Evolutionary conservation across 2,113 vertebrate genomes (phyloP).

Genomic region (Pygoscelis antarcticus): DNA sequence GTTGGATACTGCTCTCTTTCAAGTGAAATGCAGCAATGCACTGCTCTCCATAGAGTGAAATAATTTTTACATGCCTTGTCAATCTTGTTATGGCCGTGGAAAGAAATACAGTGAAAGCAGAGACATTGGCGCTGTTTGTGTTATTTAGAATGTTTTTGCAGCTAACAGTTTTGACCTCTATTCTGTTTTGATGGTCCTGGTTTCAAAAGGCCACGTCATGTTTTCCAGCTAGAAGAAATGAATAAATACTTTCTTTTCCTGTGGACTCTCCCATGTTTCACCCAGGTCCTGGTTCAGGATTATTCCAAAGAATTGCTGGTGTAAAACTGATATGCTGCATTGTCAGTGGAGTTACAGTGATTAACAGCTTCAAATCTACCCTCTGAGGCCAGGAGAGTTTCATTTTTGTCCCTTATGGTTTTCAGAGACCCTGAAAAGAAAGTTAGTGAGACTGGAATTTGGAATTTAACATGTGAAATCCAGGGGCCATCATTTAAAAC

Average conservation of each 20-base stretch:
- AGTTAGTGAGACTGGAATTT: neutral
- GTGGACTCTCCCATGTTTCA: conserved; percentile 1
- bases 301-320: neutral
- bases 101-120: conserved; percentile 65
- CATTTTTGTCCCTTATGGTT: neutral
- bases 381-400: neutral
- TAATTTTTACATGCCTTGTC: conserved; percentile 64
- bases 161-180: conserved; percentile 46
- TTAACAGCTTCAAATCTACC: neutral
- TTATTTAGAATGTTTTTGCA: conserved; percentile 59
- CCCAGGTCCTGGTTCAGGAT: neutral
- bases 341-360: neutral
- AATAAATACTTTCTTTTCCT: conserved; percentile 37
- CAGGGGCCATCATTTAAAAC: neutral
- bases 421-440: neutral
- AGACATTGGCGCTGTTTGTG: conserved; percentile 41
- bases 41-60: conserved; percentile 53
- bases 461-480: conserved; percentile 8
- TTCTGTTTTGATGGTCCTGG: conserved; percentile 22
- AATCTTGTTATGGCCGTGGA: neutral
- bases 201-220: conserved; percentile 26
- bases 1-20: conserved; percentile 21
- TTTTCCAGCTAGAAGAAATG: conserved; percentile 33
- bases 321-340: neutral
- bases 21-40: conserved; percentile 18